Evolutionary conservation across 2,888 invertebrate species (phyloP), one percentile per base, ranked within the genome.

Genomic region (Amphipoea lucens): DNA sequence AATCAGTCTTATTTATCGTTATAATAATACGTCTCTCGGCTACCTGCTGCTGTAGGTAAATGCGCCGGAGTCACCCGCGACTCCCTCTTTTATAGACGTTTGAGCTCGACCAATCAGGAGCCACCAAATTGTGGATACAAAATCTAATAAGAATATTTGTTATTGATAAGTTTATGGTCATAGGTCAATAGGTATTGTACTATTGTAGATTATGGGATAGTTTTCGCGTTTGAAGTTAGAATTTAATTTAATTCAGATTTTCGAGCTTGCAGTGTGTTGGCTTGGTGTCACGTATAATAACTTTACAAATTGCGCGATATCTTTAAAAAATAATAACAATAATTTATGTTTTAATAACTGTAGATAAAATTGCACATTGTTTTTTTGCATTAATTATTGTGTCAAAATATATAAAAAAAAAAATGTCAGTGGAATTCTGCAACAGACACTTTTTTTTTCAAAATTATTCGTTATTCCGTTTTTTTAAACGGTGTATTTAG

Each of bases 1-100:
- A 89, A 90, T 95, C 96, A 96, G 96, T 96, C 95, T 95, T 92
- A 86, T 88, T 72, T 82, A 87, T 88, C 84, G 93, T 94, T 93
- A 93, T 87, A 94, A 91, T 90, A 95, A 95, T 96, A 95, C 95
- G 90, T 92, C 90, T 90, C 88, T 89, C 92, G 90, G 91, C 92
- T 91, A 94, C 95, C 94, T 90, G 93, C 90, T 85, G 89, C 89
- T 85, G 90, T 92, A 94, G 94, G 95, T 93, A 94, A 96, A 96
- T 96, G 96, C 95, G 93, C 86, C 76, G 71, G 81, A 82, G 42
- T 60, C 76, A 6, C 66, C 69, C 75, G 67, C 71, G 76, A 74
- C 84, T 69, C 84, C 85, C 86, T 79, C 83, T 96, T 96, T 80
- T 96, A 96, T 96, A 95, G 94, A 94, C 89, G 89, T 87, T 89